Base-by-base conservation (phyloP, 2,113 vertebrate species). In the Mellivora capensis region DNA sequence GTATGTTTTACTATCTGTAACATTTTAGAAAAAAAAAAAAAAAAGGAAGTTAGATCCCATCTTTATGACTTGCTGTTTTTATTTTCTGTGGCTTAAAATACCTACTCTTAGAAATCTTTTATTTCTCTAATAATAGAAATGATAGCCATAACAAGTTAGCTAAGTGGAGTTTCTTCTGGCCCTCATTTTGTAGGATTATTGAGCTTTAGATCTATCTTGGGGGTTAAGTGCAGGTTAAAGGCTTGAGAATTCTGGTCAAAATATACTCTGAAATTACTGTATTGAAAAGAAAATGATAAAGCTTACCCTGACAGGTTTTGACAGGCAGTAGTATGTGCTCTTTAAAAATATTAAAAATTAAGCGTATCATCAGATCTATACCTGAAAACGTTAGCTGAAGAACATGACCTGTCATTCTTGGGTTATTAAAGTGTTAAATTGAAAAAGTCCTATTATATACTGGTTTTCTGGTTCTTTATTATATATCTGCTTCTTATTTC, bases 61-160 rank as follows among this genome's bases (percentile, higher is more conserved):
- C 12, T 37, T 21, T 79, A 0, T 27, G 17, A 69, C 3, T 90
- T 87, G 49, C 80, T 1, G 39, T 93, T 93, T 97, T 87, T 91
- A 90, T 96, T 88, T 95, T 90, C 62, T 94, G 39, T 89, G 34
- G 31, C 59, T 72, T 91, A 47, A 90, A 87, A 64, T 29, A 72
- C 15, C 34, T 67, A 67, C 84, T 61, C 37, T 86, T 90, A 59
- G 14, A 95, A 80, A 0, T 74, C 62, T 87, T 86, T 2, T 87
- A 29, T 83, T 93, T 93, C n/a, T 96, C 3, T 37, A 83, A 67
- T 94, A 57, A 79, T 91, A 84, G 57, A 88, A 69, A 39, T 57
- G 31, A 39, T 69, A 44, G 49, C 59, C 21, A 39, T 71, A 39
- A 52, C 57, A 72, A 92, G 4, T 90, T 72, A 87, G 31, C n/a